Base-by-base conservation (phyloP, 2,113 vertebrate species). In the Cryptomyrus ogoouensis region DNA sequence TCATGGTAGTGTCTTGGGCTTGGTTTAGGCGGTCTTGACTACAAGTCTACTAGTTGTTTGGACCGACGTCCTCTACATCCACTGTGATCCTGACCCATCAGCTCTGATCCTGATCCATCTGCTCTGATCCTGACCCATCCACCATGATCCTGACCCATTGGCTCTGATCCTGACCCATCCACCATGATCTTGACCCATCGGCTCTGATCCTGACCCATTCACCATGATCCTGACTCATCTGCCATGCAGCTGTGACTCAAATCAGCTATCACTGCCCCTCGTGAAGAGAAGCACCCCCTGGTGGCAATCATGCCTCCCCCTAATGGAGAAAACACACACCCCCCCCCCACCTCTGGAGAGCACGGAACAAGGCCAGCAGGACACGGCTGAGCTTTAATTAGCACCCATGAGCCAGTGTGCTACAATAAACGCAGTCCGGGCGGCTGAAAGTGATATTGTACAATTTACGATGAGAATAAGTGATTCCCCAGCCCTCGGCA, bases 401-500 rank as follows among this genome's bases (percentile, higher is more conserved):
- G 96, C 94, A 94, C 95, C 95, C 94, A 92, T 94, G 96, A 96
- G 94, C 95, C 95, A 96, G 94, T 31, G 80, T 92, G 93, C 95
- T 94, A 93, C 93, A 93, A 94, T 96, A 92, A 95, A 93, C 88
- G 90, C 91, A 94, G 95, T 91, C 94, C 89, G 92, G 70, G 88
- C 1, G 95, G 91, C 93, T 92, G 93, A 94, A 94, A 95, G 94
- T 90, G 47, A 92, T 91, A 95, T 94, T 92, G 92, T 93, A 93
- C 90, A 92, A 92, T 95, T 95, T 92, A 94, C 95, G 93, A 94
- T 95, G 93, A 90, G 94, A 93, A 94, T 96, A 97, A 97, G 95
- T 95, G 92, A 93, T 96, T 97, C 96, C 96, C 96, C 97, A 97
- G 97, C 95, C 94, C 93, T 91, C 88, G 92, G 93, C 92, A 94